Evolutionary conservation across 37 sponge, comb jelly and placozoan genomes (phyloP), one percentile per base, ranked within the genome.

Genomic region (Geodia barretti): DNA sequence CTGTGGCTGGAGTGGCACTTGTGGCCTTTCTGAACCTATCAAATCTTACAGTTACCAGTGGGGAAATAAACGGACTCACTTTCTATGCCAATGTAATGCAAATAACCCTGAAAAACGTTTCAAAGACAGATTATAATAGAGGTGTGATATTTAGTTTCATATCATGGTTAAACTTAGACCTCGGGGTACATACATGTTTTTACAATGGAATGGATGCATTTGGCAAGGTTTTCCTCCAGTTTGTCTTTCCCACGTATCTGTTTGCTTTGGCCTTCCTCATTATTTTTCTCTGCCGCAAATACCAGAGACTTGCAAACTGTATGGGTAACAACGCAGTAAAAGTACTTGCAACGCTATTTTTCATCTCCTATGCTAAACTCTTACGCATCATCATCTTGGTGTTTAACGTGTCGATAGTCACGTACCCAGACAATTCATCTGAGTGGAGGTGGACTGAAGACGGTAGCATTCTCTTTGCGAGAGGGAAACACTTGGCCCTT

Each of bases 111-210:
- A 21, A 37, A 14, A 1, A 31, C 0, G 28, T 78, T 7, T 78
- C n/a, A 19, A 65, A 40, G 29, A 64, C 78, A 3, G 3, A 39
- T 1, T 40, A 17, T 38, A 36, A 39, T 5, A 24, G 17, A 39
- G n/a, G n/a, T n/a, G 17, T 43, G 24, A 21, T 24, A n/a, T 28
- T 3, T 39, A 31, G 25, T 11, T 39, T 69, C 62, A 74, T 75
- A 25, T 35, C 84, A 4, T 83, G 84, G 84, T 30, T 83, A 11
- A 83, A 83, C 54, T 39, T 83, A 8, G 84, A 83, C 39, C 34
- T 83, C 5, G 84, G 84, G 20, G 42, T 83, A 23, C 43, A 40
- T 33, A 67, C 68, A 41, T 85, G 85, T 61, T 85, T 85, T 43
- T 85, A 70, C 14, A 24, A 77, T 37, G 85, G 78, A 7, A 77